phyloP scores from a whole-genome alignment of 2,888 invertebrate species.

The Drosophila mimetica region DNA sequence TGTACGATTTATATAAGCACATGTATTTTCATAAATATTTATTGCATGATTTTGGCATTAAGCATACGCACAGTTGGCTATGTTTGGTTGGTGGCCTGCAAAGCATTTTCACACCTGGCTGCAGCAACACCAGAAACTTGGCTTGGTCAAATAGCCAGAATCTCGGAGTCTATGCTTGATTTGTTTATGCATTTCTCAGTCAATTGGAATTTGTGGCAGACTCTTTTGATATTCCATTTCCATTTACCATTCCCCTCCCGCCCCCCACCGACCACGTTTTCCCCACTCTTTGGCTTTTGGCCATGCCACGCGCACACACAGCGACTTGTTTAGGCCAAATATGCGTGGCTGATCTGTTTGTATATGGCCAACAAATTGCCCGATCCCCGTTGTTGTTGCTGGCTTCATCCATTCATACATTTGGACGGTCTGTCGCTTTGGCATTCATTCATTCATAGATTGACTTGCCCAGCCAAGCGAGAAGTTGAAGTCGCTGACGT shows the following conservation, averaged over 20 bases:
- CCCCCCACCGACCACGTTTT: background rate
- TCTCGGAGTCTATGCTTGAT: constrained; percentile 51
- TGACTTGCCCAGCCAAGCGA: constrained; percentile 69
- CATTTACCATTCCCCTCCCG: background rate
- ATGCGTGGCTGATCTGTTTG: constrained; percentile 77
- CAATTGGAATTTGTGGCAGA: constrained; percentile 76
- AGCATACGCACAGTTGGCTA: constrained; percentile 59
- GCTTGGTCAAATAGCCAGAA: constrained; percentile 16
- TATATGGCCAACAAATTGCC: constrained; percentile 75
- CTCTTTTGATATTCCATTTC: constrained; percentile 49
- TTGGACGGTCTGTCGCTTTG: constrained; percentile 72
- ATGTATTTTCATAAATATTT: constrained; percentile 28
- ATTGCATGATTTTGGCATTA: constrained; percentile 40
- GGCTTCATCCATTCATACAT: constrained; percentile 58
- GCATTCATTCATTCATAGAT: constrained; percentile 74
- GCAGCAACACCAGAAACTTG: constrained; percentile 28
- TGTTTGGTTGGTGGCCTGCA: constrained; percentile 37
- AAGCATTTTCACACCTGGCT: constrained; percentile 75
- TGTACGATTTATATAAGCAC: constrained; percentile 1
- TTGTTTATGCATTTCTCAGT: constrained; percentile 75
- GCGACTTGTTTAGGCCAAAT: constrained; percentile 72
- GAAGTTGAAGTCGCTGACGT: constrained; percentile 43
- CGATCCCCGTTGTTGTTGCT: constrained; percentile 32
- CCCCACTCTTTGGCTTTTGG: constrained; percentile 51
- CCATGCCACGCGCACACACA: constrained; percentile 75